Conservation (phyloP, 2,797 vertebrate genomes). For the Champsocephalus gunnari region DNA sequence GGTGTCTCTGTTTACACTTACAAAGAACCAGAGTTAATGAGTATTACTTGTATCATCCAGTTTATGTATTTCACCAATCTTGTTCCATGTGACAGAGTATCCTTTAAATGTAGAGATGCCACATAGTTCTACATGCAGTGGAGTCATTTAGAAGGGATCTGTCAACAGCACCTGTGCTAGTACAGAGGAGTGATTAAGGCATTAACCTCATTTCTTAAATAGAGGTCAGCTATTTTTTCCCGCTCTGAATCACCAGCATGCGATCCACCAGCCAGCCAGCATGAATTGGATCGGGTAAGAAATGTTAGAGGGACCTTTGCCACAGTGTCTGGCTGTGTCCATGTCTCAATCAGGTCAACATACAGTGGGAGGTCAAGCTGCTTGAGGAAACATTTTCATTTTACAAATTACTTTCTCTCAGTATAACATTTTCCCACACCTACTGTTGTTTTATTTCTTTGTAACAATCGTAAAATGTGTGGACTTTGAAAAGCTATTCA, state of each 20-base stretch:
- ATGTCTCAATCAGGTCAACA: conserved; percentile 44
- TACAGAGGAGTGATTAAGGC: conserved; percentile 29
- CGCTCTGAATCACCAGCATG: conserved; percentile 23
- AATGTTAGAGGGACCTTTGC: conserved; percentile 21
- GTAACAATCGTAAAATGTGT: not conserved
- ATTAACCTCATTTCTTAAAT: conserved; percentile 63
- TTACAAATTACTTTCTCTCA: not conserved
- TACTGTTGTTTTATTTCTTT: not conserved
- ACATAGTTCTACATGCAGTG: not conserved
- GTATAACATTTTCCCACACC: not conserved
- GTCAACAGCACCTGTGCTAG: conserved; percentile 24
- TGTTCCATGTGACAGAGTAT: conserved; percentile 29
- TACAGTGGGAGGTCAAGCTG: conserved; percentile 37
- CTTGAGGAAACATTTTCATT: not conserved
- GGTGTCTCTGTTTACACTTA: conserved; percentile 68
- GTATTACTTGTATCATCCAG: not conserved
- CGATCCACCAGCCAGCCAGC: conserved; percentile 6
- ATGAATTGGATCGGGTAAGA: conserved; percentile 23
- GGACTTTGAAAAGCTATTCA: not conserved
- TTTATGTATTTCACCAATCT: conserved; percentile 22
- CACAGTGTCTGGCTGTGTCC: conserved; percentile 12
- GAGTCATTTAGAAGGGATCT: not conserved
- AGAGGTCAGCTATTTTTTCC: conserved; percentile 55
- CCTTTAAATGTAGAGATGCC: not conserved
- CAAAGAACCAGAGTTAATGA: not conserved